Percentiles rank a stretch among this genome's conserved stretches.
phyloP scores from a whole-genome alignment of 2,797 vertebrate genomes.

The Poecilia picta region DNA sequence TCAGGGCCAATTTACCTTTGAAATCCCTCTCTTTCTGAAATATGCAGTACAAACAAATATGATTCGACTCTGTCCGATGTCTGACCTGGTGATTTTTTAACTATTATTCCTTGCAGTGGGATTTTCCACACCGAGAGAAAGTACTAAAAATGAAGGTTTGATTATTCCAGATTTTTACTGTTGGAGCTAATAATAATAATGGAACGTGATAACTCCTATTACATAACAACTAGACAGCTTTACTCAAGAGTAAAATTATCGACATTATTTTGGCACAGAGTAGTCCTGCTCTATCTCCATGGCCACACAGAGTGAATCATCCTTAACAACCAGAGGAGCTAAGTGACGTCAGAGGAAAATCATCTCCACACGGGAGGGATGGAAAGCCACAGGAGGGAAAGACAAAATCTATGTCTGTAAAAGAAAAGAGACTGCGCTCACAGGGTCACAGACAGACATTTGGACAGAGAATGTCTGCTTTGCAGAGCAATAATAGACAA shows the following conservation, averaged over 20 bases:
- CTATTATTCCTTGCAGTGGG: neutral
- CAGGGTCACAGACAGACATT: conserved; percentile 5
- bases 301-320: conserved; percentile 69
- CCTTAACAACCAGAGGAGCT: conserved; percentile 53
- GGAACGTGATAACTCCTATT: conserved; percentile 7
- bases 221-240: neutral
- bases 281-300: conserved; percentile 59
- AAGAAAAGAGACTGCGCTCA: conserved; percentile 3
- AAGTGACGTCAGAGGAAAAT: conserved; percentile 39
- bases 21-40: neutral
- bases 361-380: conserved; percentile 20
- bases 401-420: conserved; percentile 5
- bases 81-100: neutral
- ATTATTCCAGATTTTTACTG: neutral
- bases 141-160: neutral
- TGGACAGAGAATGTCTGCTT: neutral
- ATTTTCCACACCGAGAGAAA: neutral
- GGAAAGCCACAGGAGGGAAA: neutral
- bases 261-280: conserved; percentile 31
- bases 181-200: neutral
- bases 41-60: too few species aligned
- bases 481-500: conserved; percentile 2
- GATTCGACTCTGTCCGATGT: neutral
- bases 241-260: conserved; percentile 18
- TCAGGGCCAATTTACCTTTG: neutral